phyloP scores from a whole-genome alignment of 2,888 invertebrate genomes.

The Megalurothrips usitatus region DNA sequence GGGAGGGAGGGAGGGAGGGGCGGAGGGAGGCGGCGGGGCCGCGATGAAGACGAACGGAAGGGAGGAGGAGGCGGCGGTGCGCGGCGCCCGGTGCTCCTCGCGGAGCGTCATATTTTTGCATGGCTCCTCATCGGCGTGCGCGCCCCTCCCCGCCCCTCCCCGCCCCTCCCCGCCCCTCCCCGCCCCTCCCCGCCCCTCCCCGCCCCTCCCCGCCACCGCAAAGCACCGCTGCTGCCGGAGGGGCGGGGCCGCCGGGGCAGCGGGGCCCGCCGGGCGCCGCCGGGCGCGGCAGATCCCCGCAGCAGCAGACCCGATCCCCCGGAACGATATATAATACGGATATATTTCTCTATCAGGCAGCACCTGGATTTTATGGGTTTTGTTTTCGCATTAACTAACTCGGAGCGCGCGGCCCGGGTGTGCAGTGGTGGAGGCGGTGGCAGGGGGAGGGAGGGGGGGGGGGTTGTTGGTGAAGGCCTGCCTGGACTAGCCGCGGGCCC shows the following conservation, averaged over 20 bases:
- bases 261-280: background rate
- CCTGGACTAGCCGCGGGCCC: background rate
- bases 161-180: background rate
- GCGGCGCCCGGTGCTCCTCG: background rate
- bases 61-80: too few relatives aligned
- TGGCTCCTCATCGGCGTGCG: background rate
- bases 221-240: background rate
- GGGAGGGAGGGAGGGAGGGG: background rate
- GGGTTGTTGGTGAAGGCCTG: background rate
- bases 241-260: background rate
- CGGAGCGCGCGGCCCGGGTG: background rate
- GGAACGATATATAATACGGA: slow-evolving; percentile 26
- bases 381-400: slow-evolving; percentile 26
- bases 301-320: slow-evolving; percentile 14
- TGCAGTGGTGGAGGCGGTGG: background rate
- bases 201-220: too few relatives aligned
- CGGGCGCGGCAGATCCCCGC: too few relatives aligned
- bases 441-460: background rate
- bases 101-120: background rate
- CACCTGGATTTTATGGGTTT: slow-evolving; percentile 26
- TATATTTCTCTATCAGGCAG: slow-evolving; percentile 25
- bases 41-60: too few relatives aligned
- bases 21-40: too few relatives aligned
- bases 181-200: too few relatives aligned
- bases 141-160: background rate